Conservation (phyloP, 2,797 vertebrate species). For the Propithecus perrieri region DNA sequence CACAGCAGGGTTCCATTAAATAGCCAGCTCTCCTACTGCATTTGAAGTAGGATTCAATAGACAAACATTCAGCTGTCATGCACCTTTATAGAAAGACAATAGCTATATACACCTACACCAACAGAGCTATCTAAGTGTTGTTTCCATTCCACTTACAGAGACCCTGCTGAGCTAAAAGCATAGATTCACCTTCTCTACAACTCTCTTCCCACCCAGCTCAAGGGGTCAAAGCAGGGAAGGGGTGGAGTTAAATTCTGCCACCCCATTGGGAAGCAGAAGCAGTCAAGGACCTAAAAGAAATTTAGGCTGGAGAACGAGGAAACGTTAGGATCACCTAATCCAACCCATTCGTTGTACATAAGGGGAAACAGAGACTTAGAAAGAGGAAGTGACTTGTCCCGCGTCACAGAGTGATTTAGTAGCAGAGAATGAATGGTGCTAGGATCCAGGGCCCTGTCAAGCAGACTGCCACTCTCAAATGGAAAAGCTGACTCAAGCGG, state of each 20-base stretch:
- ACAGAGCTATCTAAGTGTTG: not conserved
- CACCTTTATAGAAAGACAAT: slow-evolving; percentile 41
- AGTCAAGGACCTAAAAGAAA: slow-evolving; percentile 39
- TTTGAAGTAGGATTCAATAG: slow-evolving; percentile 50
- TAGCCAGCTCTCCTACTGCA: slow-evolving; percentile 39
- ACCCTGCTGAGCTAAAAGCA: slow-evolving; percentile 62
- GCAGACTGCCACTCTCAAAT: slow-evolving; percentile 12
- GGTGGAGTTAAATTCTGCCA: slow-evolving; percentile 22
- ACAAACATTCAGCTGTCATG: slow-evolving; percentile 45
- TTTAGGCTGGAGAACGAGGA: slow-evolving; percentile 23
- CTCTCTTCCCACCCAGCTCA: slow-evolving; percentile 33
- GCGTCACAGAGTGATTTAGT: slow-evolving; percentile 15
- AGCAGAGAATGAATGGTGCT: not conserved
- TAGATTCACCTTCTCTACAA: slow-evolving; percentile 1
- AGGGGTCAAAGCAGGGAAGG: slow-evolving; percentile 32
- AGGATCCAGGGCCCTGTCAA: not conserved
- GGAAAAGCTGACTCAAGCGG: slow-evolving; percentile 62
- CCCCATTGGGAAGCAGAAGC: slow-evolving; percentile 28
- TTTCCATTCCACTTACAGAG: slow-evolving; percentile 46
- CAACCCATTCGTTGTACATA: not conserved
- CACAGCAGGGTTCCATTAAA: slow-evolving; percentile 62
- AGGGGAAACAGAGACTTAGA: slow-evolving; percentile 60
- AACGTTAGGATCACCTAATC: slow-evolving; percentile 32
- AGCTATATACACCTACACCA: not conserved
- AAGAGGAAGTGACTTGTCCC: slow-evolving; percentile 42